Percentiles rank a stretch among this genome's conserved stretches.
phyloP scores from a whole-genome alignment of 2,888 invertebrate genomes.

The Cistogaster globosa region DNA sequence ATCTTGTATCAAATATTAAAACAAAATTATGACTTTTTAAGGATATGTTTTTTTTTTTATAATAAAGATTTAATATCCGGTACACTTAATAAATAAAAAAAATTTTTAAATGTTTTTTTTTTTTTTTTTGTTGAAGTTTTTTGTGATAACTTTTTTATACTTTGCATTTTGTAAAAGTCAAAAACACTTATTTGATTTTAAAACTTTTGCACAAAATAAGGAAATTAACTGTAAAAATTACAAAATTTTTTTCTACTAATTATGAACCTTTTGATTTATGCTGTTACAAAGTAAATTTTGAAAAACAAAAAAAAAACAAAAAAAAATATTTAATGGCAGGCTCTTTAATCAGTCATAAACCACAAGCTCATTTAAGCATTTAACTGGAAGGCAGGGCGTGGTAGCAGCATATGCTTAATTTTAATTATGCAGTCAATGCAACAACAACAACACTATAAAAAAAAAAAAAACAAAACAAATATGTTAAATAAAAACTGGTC shows the following conservation, averaged over 20 bases:
- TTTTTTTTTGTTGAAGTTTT: too few relatives aligned
- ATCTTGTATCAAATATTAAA: conserved; percentile 29
- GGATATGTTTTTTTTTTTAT: conserved; percentile 3
- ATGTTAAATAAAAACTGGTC: conserved; percentile 38
- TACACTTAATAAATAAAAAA: not conserved
- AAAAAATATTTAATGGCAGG: not conserved
- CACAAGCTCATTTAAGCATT: conserved; percentile 70
- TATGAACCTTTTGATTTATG: not conserved
- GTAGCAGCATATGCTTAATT: conserved; percentile 70
- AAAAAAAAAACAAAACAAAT: conserved; percentile 21
- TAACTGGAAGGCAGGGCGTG: conserved; percentile 71
- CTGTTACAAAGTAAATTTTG: not conserved
- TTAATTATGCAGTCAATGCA: conserved; percentile 70
- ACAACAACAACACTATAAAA: conserved; percentile 6
- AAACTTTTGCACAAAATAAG: conserved; percentile 18
- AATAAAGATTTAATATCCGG: conserved; percentile 70
- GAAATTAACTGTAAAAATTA: conserved; percentile 56
- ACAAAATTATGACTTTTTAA: conserved; percentile 24
- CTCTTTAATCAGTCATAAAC: conserved; percentile 69
- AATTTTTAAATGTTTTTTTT: too few relatives aligned
- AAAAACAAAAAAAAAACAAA: not conserved
- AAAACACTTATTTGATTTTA: conserved; percentile 51
- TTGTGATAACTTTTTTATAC: too few relatives aligned
- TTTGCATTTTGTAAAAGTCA: conserved; percentile 44
- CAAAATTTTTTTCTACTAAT: conserved; percentile 33